A percentile compares a stretch with the other conserved stretches of the same genome.
phyloP scores from a whole-genome alignment of 1,140 invertebrate genomes.

The Leptinotarsa undecemlineata region DNA sequence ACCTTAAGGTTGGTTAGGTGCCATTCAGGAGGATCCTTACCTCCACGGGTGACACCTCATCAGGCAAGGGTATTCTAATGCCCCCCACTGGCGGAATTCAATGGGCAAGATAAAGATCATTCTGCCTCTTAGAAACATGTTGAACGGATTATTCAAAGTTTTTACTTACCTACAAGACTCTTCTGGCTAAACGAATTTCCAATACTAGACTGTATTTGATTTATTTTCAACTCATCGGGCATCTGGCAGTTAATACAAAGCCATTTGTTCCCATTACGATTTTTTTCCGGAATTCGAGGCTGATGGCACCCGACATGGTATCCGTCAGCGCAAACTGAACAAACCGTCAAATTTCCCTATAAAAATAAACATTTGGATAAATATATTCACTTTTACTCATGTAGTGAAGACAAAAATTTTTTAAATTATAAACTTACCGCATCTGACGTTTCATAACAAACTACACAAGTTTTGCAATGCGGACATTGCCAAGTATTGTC shows the following conservation, averaged over 20 bases:
- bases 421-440: conserved; percentile 60
- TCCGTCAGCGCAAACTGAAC: conserved; percentile 79
- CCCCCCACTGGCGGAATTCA: no score
- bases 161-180: conserved; percentile 25
- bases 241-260: conserved; percentile 62
- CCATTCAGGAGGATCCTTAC: no score
- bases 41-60: no score
- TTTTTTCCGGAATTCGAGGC: conserved; percentile 62
- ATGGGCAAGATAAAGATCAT: no score
- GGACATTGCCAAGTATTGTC: conserved; percentile 74
- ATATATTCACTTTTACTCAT: no score
- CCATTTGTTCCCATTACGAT: conserved; percentile 62
- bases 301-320: conserved; percentile 78
- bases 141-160: background rate
- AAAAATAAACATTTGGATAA: background rate
- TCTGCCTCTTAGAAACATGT: no score
- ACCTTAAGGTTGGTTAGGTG: no score
- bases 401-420: conserved; percentile 6
- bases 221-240: conserved; percentile 50
- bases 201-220: conserved; percentile 50
- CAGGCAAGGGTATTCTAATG: no score
- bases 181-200: conserved; percentile 37
- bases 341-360: conserved; percentile 73
- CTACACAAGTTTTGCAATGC: conserved; percentile 71
- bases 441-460: conserved; percentile 72